Evolutionary conservation across 53 echinoderm and acorn worm genomes (phyloP).

Genomic region (Echinometra lucunter): DNA sequence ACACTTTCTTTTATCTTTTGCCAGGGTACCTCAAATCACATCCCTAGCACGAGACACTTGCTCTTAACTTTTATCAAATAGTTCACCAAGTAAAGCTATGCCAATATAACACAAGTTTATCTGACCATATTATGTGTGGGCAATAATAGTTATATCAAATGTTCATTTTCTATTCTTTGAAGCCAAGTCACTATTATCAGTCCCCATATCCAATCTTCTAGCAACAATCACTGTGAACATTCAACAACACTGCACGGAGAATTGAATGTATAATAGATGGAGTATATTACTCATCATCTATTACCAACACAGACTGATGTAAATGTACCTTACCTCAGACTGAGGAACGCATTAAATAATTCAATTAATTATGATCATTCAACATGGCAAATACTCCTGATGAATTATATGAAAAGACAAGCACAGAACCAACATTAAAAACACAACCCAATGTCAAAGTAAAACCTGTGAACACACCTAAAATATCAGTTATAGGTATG

Average conservation of each 20-base stretch:
- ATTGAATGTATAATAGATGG: background rate
- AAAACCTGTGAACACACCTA: background rate
- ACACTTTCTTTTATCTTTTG: background rate
- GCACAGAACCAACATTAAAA: background rate
- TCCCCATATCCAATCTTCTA: background rate
- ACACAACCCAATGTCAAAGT: background rate
- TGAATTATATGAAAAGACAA: background rate
- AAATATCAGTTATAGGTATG: background rate
- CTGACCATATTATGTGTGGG: background rate
- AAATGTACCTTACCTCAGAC: background rate
- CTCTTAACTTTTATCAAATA: background rate
- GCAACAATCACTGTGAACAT: background rate
- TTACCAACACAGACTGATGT: background rate
- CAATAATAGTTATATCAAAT: background rate
- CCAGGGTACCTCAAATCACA: background rate
- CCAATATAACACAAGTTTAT: background rate
- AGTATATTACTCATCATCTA: background rate
- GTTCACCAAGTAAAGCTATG: background rate
- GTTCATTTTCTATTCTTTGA: background rate
- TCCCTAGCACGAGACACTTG: background rate
- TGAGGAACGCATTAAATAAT: background rate
- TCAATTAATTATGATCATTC: background rate
- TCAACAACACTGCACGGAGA: background rate
- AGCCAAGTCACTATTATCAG: background rate
- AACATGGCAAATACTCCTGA: background rate